These are phyloP conservation scores for Onychomys arenicola DNA, from an alignment of 2,797 vertebrate species.

Conservation along the genomic window DNA sequence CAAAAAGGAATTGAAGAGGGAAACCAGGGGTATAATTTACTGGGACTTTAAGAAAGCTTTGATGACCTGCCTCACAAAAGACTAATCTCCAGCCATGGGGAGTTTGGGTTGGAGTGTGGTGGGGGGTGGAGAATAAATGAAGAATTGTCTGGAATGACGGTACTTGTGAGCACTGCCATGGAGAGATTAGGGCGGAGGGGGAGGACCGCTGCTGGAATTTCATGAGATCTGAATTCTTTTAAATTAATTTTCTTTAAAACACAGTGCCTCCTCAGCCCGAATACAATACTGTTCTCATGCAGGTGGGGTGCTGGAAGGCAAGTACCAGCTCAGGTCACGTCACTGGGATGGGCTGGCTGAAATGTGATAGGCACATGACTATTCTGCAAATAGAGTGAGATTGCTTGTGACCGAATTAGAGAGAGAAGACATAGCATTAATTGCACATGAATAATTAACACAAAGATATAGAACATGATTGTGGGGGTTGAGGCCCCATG, in stretches of 20 bases:
- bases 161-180: constrained; percentile 50
- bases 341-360: background rate
- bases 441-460: background rate
- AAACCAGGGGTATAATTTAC: constrained; percentile 84
- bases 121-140: constrained; percentile 76
- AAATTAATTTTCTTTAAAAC: constrained; percentile 64
- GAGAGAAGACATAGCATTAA: background rate
- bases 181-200: constrained; percentile 12
- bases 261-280: constrained; percentile 15
- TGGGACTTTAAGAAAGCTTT: constrained; percentile 77
- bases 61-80: constrained; percentile 76
- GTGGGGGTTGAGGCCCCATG: background rate
- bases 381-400: constrained; percentile 51
- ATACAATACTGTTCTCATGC: background rate
- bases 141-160: constrained; percentile 49
- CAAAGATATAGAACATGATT: background rate
- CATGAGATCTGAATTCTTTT: constrained; percentile 61
- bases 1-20: constrained; percentile 84
- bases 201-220: constrained; percentile 56
- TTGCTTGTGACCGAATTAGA: background rate
- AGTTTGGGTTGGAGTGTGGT: constrained; percentile 60
- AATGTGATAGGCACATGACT: background rate
- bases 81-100: constrained; percentile 61
- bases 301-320: constrained; percentile 56
- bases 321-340: accelerated